Evolutionary conservation across 2,113 vertebrate genomes (phyloP), one percentile per base, ranked within the genome.

Genomic region (Daubentonia madagascariensis): DNA sequence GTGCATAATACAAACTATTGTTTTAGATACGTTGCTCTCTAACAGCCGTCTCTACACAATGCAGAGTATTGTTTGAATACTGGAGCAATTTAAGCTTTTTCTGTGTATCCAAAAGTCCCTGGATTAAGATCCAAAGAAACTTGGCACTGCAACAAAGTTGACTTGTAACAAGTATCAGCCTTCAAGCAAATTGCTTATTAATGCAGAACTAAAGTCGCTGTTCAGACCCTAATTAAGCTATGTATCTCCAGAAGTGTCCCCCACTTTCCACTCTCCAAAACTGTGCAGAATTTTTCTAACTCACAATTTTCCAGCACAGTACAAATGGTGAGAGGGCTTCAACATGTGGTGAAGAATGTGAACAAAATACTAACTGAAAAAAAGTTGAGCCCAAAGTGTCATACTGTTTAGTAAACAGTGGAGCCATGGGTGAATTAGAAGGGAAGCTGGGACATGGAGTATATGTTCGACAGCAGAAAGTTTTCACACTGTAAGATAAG

Each of bases 121-220:
- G 98, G 97, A 98, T 98, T 98, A 98, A 96, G 96, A 98, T 98
- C 98, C 98, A 98, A 97, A 98, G 98, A 98, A 98, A 97, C 76
- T 92, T 98, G 98, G 97, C 98, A 90, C 89, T 75, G 92, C 81
- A 96, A 98, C 98, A 98, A 98, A 96, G 98, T 37, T 97, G 97
- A 98, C 97, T 98, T 98, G 98, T 97, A 97, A 96, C 97, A 97
- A 98, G 96, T 98, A 98, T 97, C 97, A 97, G 98, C 93, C 90
- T 98, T 98, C 97, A 98, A 97, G 96, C 90, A 98, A 98, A 98
- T 83, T 96, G 97, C 97, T 98, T 96, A 96, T 98, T 98, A 98
- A 97, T 84, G 94, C 89, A 97, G 91, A 97, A 93, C 63, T 80
- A 40, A 89, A 96, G 90, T 96, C 52, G 65, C 63, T 72, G 76